phyloP scores from a whole-genome alignment of 2,888 invertebrate genomes.

The Euproctis similis region DNA sequence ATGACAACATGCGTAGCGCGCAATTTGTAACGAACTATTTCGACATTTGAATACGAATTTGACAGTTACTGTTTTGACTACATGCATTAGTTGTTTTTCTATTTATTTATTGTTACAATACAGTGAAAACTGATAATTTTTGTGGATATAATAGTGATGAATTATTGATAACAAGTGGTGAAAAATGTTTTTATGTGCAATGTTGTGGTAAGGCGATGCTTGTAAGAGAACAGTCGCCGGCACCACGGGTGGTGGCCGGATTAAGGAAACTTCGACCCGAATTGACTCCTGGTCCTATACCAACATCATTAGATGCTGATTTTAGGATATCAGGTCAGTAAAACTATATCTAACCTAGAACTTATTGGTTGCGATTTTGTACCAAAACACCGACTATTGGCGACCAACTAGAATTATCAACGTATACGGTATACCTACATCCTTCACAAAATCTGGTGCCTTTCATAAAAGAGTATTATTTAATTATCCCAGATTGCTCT shows the following conservation, averaged over 20 bases:
- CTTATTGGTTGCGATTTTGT: no score
- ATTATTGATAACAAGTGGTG: constrained; percentile 39
- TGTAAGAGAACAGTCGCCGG: constrained; percentile 70
- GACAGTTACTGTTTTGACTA: constrained; percentile 42
- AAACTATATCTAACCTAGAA: no score
- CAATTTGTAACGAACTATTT: constrained; percentile 60
- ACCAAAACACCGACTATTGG: no score
- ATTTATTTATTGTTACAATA: no score
- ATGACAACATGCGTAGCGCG: constrained; percentile 40
- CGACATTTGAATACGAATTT: constrained; percentile 55
- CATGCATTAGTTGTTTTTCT: no score
- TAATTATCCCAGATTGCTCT: no score
- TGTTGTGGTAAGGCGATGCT: constrained; percentile 66
- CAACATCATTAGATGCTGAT: constrained; percentile 60
- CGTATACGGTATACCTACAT: no score
- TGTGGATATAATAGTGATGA: constrained; percentile 23
- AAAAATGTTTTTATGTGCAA: constrained; percentile 45
- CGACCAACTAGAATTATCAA: no score
- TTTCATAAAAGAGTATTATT: no score
- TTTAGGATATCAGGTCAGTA: constrained; percentile 65
- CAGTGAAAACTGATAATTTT: constrained; percentile 20
- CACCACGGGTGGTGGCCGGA: constrained; percentile 72
- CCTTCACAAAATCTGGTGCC: no score
- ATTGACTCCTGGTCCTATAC: constrained; percentile 61
- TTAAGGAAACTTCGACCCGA: constrained; percentile 66